A percentile compares a stretch with the other conserved stretches of the same genome.
Evolutionary conservation across 2,888 invertebrate genomes (phyloP).

Genomic region (Amiota mariae): DNA sequence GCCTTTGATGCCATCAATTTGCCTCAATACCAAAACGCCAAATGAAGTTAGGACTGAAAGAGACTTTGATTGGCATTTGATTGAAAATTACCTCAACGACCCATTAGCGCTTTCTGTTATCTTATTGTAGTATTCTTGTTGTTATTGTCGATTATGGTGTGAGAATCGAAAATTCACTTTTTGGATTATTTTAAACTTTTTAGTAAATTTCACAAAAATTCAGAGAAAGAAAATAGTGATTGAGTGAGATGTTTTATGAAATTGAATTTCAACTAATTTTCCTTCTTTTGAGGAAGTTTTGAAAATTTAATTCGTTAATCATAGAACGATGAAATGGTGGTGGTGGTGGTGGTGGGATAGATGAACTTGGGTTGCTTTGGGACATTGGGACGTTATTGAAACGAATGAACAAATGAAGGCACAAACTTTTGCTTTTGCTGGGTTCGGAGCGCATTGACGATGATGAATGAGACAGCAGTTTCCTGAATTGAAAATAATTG

Average conservation of each 20-base stretch:
- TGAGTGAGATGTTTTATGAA: background rate
- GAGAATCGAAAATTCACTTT: background rate
- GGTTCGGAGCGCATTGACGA: constrained; percentile 42
- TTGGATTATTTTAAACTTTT: constrained; percentile 24
- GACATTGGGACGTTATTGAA: constrained; percentile 1
- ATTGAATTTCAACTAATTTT: constrained; percentile 18
- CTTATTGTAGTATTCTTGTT: constrained; percentile 6
- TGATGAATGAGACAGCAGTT: constrained; percentile 52
- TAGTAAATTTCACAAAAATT: background rate
- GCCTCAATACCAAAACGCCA: constrained; percentile 42
- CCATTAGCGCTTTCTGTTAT: constrained; percentile 1
- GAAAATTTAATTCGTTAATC: constrained; percentile 30
- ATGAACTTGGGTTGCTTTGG: background rate
- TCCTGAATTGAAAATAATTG: constrained; percentile 25
- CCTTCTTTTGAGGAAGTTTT: background rate
- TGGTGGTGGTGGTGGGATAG: background rate
- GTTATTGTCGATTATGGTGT: background rate
- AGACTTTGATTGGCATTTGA: constrained; percentile 62
- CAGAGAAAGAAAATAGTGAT: background rate
- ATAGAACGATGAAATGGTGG: background rate
- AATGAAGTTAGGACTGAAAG: constrained; percentile 32
- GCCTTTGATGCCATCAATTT: too few relatives aligned
- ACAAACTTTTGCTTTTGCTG: constrained; percentile 13
- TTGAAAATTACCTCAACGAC: constrained; percentile 62
- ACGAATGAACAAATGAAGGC: background rate